Evolutionary conservation across 2,113 vertebrate genomes (phyloP).

Genomic region (Prunella himalayana): DNA sequence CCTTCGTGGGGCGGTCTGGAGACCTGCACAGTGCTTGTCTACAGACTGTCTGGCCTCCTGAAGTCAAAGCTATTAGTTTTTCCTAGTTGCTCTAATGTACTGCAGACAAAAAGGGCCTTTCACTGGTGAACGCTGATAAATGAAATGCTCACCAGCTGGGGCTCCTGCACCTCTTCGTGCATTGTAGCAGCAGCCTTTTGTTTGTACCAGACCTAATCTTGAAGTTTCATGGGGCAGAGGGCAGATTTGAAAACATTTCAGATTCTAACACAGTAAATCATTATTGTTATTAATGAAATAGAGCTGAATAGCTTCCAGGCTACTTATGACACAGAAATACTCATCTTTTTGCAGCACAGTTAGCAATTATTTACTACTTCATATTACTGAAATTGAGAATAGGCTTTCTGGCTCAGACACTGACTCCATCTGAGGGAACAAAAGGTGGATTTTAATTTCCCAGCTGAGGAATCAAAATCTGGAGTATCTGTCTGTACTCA

Average conservation of each 20-base stretch:
- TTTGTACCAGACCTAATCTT: background rate
- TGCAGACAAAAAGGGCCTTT: slow-evolving; percentile 17
- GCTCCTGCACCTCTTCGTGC: background rate
- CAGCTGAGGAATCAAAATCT: background rate
- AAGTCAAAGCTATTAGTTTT: slow-evolving; percentile 42
- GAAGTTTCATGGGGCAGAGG: background rate
- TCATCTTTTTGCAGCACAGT: background rate
- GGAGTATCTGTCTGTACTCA: background rate
- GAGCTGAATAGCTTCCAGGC: background rate
- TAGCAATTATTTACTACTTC: background rate
- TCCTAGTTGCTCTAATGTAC: background rate
- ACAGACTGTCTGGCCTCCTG: slow-evolving; percentile 29
- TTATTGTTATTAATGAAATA: background rate
- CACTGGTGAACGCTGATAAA: background rate
- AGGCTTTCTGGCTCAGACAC: background rate
- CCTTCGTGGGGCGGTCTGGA: background rate
- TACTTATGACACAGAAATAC: background rate
- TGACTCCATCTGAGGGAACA: background rate
- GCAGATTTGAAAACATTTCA: background rate
- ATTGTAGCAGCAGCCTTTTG: background rate
- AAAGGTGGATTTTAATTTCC: background rate
- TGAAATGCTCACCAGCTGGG: background rate
- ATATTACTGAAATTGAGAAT: background rate
- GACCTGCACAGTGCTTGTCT: background rate
- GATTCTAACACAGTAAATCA: background rate